Percentiles rank a stretch among this genome's conserved stretches.
Conservation (phyloP, 2,797 vertebrate species). For the Brachyalestes nurse region DNA sequence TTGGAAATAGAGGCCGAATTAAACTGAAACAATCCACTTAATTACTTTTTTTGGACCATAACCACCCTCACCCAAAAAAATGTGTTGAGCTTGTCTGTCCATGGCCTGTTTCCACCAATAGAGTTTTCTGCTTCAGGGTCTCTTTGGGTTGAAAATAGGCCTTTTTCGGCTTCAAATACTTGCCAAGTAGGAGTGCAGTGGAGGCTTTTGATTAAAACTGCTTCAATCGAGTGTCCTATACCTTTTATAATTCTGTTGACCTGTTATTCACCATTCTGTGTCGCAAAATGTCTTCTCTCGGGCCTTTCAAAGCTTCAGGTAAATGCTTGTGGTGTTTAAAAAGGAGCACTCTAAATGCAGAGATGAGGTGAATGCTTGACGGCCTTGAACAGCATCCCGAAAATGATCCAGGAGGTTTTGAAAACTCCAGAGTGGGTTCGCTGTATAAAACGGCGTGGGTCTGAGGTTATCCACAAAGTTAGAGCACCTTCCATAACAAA, state of each 20-base stretch:
- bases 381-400: slow-evolving; percentile 67
- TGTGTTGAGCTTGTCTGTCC: not conserved
- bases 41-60: slow-evolving; percentile 7
- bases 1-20: not conserved
- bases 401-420: slow-evolving; percentile 67
- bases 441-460: slow-evolving; percentile 12
- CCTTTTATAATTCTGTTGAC: slow-evolving; percentile 70
- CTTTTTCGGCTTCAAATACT: slow-evolving; percentile 43
- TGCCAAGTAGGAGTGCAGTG: slow-evolving; percentile 65
- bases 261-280: slow-evolving; percentile 69
- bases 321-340: slow-evolving; percentile 64
- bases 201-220: slow-evolving; percentile 70
- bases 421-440: slow-evolving; percentile 40
- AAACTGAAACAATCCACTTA: slow-evolving; percentile 1
- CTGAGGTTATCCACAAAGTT: slow-evolving; percentile 18
- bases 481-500: slow-evolving; percentile 1
- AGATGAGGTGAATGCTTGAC: slow-evolving; percentile 64
- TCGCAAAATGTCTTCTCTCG: slow-evolving; percentile 57
- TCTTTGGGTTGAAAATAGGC: not conserved
- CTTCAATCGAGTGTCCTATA: slow-evolving; percentile 63
- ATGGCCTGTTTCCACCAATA: slow-evolving; percentile 4
- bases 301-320: slow-evolving; percentile 67
- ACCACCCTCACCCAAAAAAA: too few species aligned
- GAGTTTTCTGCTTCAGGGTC: not conserved
- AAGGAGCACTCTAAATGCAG: slow-evolving; percentile 59